These are phyloP conservation scores for Urophycis tenuis DNA, from an alignment of 2,797 vertebrate genomes.

Conservation along the genomic window DNA sequence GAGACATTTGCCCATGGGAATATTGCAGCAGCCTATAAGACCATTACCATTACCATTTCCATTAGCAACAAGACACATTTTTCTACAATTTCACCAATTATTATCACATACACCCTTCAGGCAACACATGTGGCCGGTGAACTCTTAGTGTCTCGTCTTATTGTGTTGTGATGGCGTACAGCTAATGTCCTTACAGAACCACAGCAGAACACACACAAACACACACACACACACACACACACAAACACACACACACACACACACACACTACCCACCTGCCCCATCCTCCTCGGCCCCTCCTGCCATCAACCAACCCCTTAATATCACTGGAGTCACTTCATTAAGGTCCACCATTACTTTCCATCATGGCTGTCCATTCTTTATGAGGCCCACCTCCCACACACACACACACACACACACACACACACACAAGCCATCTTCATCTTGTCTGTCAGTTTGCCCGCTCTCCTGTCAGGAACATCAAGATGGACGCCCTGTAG, in stretches of 20 bases:
- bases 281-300: too few species aligned
- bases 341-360: conserved; percentile 62
- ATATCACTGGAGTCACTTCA: conserved; percentile 65
- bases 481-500: conserved; percentile 56
- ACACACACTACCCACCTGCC: conserved; percentile 33
- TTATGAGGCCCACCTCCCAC: conserved; percentile 35
- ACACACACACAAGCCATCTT: neutral
- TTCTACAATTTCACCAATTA: conserved; percentile 39
- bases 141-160: neutral
- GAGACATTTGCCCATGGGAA: neutral
- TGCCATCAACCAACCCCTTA: conserved; percentile 48
- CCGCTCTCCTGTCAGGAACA: conserved; percentile 56
- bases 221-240: conserved; percentile 14
- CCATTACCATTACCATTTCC: neutral
- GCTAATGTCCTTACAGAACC: neutral
- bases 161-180: neutral
- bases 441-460: conserved; percentile 5
- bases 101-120: conserved; percentile 44
- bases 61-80: conserved; percentile 16
- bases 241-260: conserved; percentile 4
- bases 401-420: neutral
- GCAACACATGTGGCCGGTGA: conserved; percentile 31
- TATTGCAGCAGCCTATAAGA: neutral
- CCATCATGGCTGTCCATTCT: conserved; percentile 49
- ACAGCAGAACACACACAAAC: neutral